Evolutionary conservation across 35 echinoderm and acorn worm species (phyloP), one percentile per base, ranked within the genome.

Genomic region (Holothuria glaberrima): DNA sequence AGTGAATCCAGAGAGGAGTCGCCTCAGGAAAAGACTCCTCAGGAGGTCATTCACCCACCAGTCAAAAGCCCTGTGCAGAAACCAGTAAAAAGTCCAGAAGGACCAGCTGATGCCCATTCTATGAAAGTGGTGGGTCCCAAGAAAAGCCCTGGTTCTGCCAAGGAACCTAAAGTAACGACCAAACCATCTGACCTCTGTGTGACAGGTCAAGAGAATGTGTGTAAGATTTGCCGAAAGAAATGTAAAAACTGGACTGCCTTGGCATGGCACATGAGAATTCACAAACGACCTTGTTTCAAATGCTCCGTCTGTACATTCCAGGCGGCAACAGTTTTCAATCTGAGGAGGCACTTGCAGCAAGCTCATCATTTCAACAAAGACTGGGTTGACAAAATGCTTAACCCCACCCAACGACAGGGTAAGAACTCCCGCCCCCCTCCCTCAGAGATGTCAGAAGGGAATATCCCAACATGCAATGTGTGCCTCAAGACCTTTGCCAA

Each of bases 181-280:
- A 91, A 91, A 30, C 21, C 80, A 24, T 48, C 25, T 14, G 56
- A 61, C 16, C 26, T 21, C 5, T 22, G 20, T 36, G 33, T 36
- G 12, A 30, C 54, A 22, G 59, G 44, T 6, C 13, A 48, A 5
- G 85, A 86, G 58, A 94, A 83, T 7, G 89, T 91, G 48, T 97
- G 95, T 66, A 91, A 94, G 59, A 82, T 93, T 27, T 99, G 97
- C 63, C 91, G 91, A 73, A 99, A 99, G 86, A 91, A 93, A 34
- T 99, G 97, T 61, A 95, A 95, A 59, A 99, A 99, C 26, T 94
- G 94, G 83, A 95, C 97, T 17, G 93, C 97, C 6, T 52, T 99
- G 41, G 97, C 97, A 9, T 99, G 97, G 97, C 97, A 99, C 65
- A 93, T 95, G 89, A 67, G 97, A 24, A 92, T 95, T 69, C 97